Base-by-base conservation (phyloP, 1,140 invertebrate species). In the Hylaeus volcanicus region DNA sequence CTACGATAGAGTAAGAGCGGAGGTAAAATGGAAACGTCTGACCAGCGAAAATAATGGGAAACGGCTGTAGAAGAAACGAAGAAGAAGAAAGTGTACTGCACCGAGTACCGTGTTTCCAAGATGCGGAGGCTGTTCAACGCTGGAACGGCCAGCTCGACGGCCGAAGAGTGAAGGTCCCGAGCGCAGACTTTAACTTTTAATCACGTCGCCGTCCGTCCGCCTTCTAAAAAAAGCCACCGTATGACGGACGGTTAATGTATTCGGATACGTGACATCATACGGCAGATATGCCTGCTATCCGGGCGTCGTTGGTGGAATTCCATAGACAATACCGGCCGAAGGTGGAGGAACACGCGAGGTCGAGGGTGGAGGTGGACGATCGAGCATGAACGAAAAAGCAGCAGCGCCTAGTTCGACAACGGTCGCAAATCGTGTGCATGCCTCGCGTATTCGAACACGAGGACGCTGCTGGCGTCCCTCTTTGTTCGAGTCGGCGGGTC, bases 401-500 rank as follows among this genome's bases (percentile, higher is more conserved):
- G 26, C 51, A 55, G 79, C 56, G 73, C 39, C 79, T 80, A 80
- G 73, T 78, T 74, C 43, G 61, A 65, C 41, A 78, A 41, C 79
- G 76, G 61, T 84, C 74, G 79, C 84, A 82, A 85, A 85, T 86
- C 79, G 74, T 41, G 12, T 2, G 61, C 51, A 11, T n/a, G 53
- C 11, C 39, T 37, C 45, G 68, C 12, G 56, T 15, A 12, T 48
- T 15, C 39, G 61, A 39, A 75, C 39, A 43, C 51, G 68, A 39
- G 41, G 86, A 88, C 78, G 79, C 77, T 82, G 87, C 81, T 83
- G 80, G 79, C 73, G 76, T 79, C 74, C 79, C 86, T 88, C 91
- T 92, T 93, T 92, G 91, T 92, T 91, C 92, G 79, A 65, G 71
- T 88, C 86, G 76, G 86, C 86, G 55, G 86, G 72, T 86, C 84